These are phyloP conservation scores for Piprites chloris DNA, from an alignment of 2,113 vertebrate species.

Conservation along the genomic window DNA sequence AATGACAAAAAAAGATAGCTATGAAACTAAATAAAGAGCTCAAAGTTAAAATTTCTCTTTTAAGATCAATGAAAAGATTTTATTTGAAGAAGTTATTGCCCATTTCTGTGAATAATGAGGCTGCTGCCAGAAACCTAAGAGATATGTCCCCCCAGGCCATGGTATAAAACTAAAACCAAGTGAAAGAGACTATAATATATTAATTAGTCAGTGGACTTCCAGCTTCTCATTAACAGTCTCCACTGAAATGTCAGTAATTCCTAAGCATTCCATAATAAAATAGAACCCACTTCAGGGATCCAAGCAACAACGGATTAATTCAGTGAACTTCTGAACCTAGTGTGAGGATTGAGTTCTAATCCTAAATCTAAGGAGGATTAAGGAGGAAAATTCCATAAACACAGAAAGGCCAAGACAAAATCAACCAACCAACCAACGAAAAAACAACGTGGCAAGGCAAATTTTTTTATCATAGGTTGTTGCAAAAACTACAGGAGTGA, in stretches of 20 bases:
- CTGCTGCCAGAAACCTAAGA: constrained; percentile 6
- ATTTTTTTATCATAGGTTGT: not conserved
- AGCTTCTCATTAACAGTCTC: not conserved
- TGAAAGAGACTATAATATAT: not conserved
- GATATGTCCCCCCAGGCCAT: not conserved
- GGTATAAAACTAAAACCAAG: not conserved
- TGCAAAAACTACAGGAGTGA: not conserved
- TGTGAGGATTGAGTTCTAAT: not conserved
- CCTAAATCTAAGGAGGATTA: not conserved
- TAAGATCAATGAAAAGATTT: constrained; percentile 21
- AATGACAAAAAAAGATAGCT: not conserved
- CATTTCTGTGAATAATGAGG: constrained; percentile 37
- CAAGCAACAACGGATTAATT: not conserved
- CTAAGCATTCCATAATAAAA: not conserved
- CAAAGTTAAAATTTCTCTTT: constrained; percentile 33
- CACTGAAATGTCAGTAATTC: constrained; percentile 4
- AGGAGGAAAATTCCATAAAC: not conserved
- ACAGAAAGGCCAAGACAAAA: not conserved
- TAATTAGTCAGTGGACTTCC: constrained; percentile 16
- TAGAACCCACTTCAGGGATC: not conserved
- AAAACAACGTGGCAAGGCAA: not conserved
- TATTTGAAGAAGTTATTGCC: constrained; percentile 9
- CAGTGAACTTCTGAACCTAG: not conserved
- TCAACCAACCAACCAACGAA: not conserved
- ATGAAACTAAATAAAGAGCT: not conserved